Evolutionary conservation across 2,888 invertebrate species (phyloP), one percentile per base, ranked within the genome.

Genomic region (Ophonus ardosiacus): DNA sequence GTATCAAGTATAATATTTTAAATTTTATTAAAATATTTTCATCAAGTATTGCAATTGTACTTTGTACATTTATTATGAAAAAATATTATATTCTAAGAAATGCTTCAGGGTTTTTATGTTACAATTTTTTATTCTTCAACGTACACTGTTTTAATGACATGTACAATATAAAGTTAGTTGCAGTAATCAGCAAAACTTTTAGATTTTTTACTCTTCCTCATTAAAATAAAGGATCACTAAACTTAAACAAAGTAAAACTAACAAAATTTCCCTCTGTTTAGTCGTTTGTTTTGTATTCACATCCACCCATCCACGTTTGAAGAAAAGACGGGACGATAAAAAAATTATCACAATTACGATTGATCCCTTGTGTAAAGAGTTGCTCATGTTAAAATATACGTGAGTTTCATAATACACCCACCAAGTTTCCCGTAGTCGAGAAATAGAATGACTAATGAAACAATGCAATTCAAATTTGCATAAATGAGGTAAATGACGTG

Each of bases 401-500:
- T 68, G 68, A 68, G 68, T 38, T 68, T 38, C 38, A 68, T 68
- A 68, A 31, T 31, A 38, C 68, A 15, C 68, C 31, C 68, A 31
- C 13, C 38, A 68, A 68, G 15, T 40, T 68, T 5, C 63, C 8
- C 21, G 10, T 21, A 63, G 31, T 15, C 15, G 38, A 13, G 6
- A n/a, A 31, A 38, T 51, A n/a, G 31, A 38, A 68, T 68, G 38
- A 15, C 38, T 68, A 68, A 68, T 68, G 68, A 68, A 68, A 68
- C 68, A 68, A 68, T 68, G 68, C 68, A 38, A 68, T 68, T 68
- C 31, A 38, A 68, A 68, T 68, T 68, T 68, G 15, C 68, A 68
- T 68, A 31, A 68, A 68, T 38, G 68, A 68, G 15, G 68, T 63
- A 68, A 68, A 68, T 13, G 38, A 1, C 15, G 31, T 31, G 68